Percentiles rank a stretch among this genome's conserved stretches.
Conservation (phyloP, 2,888 invertebrate species). For the Protodeltote pygarga region DNA sequence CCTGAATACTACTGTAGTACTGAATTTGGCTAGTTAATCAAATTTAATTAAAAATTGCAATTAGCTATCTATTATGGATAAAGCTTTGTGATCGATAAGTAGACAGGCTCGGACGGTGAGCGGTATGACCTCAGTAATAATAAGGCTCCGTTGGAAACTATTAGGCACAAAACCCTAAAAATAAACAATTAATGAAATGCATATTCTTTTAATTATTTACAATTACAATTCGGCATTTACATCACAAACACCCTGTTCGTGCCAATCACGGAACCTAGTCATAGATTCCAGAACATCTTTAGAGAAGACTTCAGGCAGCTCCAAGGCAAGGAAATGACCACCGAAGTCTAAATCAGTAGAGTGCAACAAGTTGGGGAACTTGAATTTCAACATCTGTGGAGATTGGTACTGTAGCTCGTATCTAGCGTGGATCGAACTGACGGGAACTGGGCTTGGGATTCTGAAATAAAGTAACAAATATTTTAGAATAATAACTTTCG, state of each 20-base stretch:
- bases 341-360: slow-evolving; percentile 83
- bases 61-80: no score
- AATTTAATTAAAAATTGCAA: no score
- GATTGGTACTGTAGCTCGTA: slow-evolving; percentile 86
- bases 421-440: slow-evolving; percentile 89
- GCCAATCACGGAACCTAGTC: background rate
- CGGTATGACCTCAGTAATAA: no score
- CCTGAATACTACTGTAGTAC: no score
- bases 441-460: slow-evolving; percentile 86
- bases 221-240: slow-evolving; percentile 7
- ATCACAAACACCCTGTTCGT: background rate
- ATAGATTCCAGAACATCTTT: slow-evolving; percentile 83
- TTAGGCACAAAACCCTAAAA: no score
- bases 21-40: no score
- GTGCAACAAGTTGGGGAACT: slow-evolving; percentile 30
- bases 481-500: no score
- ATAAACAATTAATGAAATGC: no score
- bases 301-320: slow-evolving; percentile 89
- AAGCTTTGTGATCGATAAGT: no score
- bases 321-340: slow-evolving; percentile 88
- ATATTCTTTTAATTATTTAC: background rate
- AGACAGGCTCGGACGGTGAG: no score
- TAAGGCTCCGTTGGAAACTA: no score
- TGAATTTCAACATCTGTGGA: slow-evolving; percentile 78
- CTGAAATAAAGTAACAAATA: slow-evolving; percentile 43